phyloP scores from a whole-genome alignment of 2,797 vertebrate species.

The Sorex maritimensis region DNA sequence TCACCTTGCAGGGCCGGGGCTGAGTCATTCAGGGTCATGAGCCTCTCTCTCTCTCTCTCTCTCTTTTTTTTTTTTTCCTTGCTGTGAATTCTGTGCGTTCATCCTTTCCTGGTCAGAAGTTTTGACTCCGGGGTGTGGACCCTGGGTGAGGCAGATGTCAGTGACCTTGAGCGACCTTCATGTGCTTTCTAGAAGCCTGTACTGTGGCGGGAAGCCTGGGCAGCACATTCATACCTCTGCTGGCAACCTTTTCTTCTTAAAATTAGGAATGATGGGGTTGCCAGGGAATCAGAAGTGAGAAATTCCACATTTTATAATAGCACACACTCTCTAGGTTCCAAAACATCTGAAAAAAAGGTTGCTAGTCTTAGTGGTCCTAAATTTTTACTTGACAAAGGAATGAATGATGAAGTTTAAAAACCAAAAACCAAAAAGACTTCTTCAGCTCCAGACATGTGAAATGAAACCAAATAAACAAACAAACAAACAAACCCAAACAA shows the following conservation, averaged over 20 bases:
- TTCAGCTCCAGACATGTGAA: neutral
- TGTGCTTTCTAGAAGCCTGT: slow-evolving; percentile 18
- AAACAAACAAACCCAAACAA: too few species aligned
- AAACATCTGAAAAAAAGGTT: neutral
- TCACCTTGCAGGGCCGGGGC: slow-evolving; percentile 63
- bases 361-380: neutral
- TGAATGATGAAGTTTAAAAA: slow-evolving; percentile 16
- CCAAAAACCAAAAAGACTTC: neutral
- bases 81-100: slow-evolving; percentile 48
- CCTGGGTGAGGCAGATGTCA: neutral
- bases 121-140: slow-evolving; percentile 30
- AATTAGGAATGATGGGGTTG: slow-evolving; percentile 31
- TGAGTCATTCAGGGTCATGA: slow-evolving; percentile 76
- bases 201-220: slow-evolving; percentile 42
- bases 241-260: neutral
- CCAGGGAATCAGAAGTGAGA: slow-evolving; percentile 25
- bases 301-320: slow-evolving; percentile 23
- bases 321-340: slow-evolving; percentile 9
- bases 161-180: slow-evolving; percentile 67
- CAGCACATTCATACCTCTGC: slow-evolving; percentile 16
- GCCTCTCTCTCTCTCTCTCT: neutral
- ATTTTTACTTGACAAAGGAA: slow-evolving; percentile 13
- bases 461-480: neutral
- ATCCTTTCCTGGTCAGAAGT: slow-evolving; percentile 13
- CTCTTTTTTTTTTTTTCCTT: too few species aligned